Evolutionary conservation across 1,140 invertebrate species (phyloP), one percentile per base, ranked within the genome.

Genomic region (Drosophila serrata): DNA sequence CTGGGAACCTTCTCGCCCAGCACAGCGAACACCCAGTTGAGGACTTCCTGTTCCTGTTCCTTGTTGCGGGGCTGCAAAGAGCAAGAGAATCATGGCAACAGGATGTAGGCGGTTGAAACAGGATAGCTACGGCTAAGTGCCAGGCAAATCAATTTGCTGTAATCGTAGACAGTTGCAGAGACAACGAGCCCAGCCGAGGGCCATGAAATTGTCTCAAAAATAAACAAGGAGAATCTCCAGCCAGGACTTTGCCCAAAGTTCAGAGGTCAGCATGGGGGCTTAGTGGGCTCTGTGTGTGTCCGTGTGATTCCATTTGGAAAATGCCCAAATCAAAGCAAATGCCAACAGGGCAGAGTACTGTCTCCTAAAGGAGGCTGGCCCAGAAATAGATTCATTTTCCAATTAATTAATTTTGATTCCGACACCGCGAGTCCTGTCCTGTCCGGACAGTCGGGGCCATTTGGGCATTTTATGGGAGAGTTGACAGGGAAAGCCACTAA

Each of bases 1-100:
- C 94, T 94, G 1, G 97, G 97, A 3, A 99, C 93, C 70, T 97
- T 96, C 93, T 99, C 97, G 1, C 97, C 98, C 11, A 97, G 61
- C n/a, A 99, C 97, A 2, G 93, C 94, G 81, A 96, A 95, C 79
- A 99, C 97, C 99, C 99, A 99, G 74, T 95, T 95, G 48, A 99
- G 93, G 40, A 99, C 95, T 93, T 99, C 98, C 27, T 95, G 94
- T 94, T 99, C 98, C 86, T 97, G 96, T 94, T 98, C 97, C 95
- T 98, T 97, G 93, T 97, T 97, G 75, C 97, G 96, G 75, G 95
- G 94, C 97, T 98, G 91, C n/a, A 93, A 94, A 93, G 35, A 5
- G 37, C 46, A 56, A 58, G 40, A 17, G 45, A 35, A 15, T 17
- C 15, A 13, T 5, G n/a, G 11, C 31, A 33, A 55, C 62, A 29